Evolutionary conservation across 2,888 invertebrate genomes (phyloP), one percentile per base, ranked within the genome.

Genomic region (Ganaspis brasiliensis): DNA sequence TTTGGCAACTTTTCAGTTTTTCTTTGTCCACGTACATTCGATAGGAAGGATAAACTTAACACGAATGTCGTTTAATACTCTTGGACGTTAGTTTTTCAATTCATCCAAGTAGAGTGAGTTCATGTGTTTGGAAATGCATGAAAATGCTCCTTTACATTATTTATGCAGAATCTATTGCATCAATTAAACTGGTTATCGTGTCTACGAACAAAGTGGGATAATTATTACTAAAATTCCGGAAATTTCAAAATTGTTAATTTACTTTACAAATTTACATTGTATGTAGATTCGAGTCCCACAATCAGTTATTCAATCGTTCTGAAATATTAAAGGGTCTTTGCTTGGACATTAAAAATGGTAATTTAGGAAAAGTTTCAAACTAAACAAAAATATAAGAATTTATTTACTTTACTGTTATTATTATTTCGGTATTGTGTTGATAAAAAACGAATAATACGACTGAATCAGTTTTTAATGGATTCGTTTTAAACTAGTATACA

Each of bases 101-200:
- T 19, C 6, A 40, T 10, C 0, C 37, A 12, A 40, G 9, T 9
- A 14, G 4, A 8, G 63, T 21, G 40, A 19, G 14, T 21, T 21
- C 12, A 21, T 5, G 21, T 2, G 21, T 21, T 37, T 63, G 10
- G 21, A 63, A 63, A 2, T 21, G 37, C 19, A 40, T 63, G 19
- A 6, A 63, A n/a, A n/a, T n/a, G n/a, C n/a, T n/a, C n/a, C n/a
- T n/a, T n/a, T n/a, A n/a, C n/a, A n/a, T n/a, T n/a, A n/a, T n/a
- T 63, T 63, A 63, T 63, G 37, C 21, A 63, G 14, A 63, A 21
- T 52, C 10, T 19, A 52, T 52, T 19, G 19, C 1, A 19, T 52
- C n/a, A 19, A 52, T 31, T 31, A 31, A 31, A 31, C 2, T 56
- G 56, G 21, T 14, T 12, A 14, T 21, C 61, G 37, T 12, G 37